These are phyloP conservation scores for Nudaria mundana DNA, from an alignment of 2,888 invertebrate genomes.

Conservation along the genomic window DNA sequence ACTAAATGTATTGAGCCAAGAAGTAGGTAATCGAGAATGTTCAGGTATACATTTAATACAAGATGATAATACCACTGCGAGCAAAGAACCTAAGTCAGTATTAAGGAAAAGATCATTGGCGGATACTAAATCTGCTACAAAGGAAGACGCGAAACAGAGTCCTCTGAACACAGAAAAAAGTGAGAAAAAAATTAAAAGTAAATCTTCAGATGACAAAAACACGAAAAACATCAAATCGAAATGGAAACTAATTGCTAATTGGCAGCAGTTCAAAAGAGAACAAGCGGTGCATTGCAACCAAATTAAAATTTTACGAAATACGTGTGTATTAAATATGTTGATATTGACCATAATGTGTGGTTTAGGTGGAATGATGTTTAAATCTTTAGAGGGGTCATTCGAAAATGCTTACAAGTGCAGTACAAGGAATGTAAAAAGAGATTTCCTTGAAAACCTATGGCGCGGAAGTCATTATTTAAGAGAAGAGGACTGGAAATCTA, in stretches of 20 bases:
- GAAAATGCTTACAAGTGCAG: conserved; percentile 94
- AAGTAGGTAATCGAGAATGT: conserved; percentile 55
- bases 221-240: conserved; percentile 52
- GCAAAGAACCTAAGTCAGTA: conserved; percentile 43
- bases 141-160: conserved; percentile 32
- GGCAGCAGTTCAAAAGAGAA: conserved; percentile 81
- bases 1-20: conserved; percentile 64
- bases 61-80: conserved; percentile 31
- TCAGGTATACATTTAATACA: conserved; percentile 47
- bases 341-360: conserved; percentile 87
- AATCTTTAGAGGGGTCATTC: conserved; percentile 91
- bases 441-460: conserved; percentile 93
- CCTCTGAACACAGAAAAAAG: conserved; percentile 13
- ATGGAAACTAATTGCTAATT: conserved; percentile 72
- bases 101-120: conserved; percentile 55
- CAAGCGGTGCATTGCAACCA: conserved; percentile 79
- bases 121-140: conserved; percentile 39
- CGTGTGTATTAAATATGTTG: conserved; percentile 85
- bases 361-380: conserved; percentile 89
- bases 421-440: conserved; percentile 91
- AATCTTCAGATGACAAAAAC: conserved; percentile 42
- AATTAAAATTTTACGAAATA: conserved; percentile 81
- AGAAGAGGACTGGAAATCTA: conserved; percentile 94
- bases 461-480: conserved; percentile 89
- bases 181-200: conserved; percentile 42